These are phyloP conservation scores for Vombatus ursinus DNA, from an alignment of 2,113 vertebrate genomes.

Conservation along the genomic window DNA sequence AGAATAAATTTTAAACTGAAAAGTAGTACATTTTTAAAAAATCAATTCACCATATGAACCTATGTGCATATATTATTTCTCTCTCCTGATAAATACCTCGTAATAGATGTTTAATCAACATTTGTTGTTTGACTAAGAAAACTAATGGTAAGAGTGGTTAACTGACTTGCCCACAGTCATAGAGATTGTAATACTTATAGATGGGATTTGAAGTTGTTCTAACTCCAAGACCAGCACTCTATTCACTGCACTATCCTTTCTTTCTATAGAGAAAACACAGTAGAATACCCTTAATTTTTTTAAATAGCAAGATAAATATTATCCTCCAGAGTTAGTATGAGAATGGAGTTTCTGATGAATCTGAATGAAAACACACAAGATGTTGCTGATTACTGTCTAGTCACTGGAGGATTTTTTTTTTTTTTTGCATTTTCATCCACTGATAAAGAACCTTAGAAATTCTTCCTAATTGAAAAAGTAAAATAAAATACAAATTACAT, in stretches of 20 bases:
- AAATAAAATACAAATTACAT: no score
- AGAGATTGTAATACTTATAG: not conserved
- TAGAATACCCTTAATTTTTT: not conserved
- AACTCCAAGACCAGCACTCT: not conserved
- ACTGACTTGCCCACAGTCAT: not conserved
- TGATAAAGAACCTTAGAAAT: no score
- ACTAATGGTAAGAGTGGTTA: not conserved
- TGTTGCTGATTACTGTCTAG: not conserved
- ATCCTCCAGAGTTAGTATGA: not conserved
- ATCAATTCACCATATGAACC: not conserved
- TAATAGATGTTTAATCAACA: not conserved
- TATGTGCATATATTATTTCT: not conserved
- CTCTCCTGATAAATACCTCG: not conserved
- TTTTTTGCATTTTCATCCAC: not conserved
- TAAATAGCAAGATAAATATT: not conserved
- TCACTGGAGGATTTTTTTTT: no score
- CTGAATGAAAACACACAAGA: not conserved
- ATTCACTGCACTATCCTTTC: not conserved
- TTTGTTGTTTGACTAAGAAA: not conserved
- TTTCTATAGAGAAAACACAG: not conserved
- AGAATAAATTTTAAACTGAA: not conserved
- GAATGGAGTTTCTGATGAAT: conserved; percentile 1
- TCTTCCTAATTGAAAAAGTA: no score
- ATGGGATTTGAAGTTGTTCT: not conserved
- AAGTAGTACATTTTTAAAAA: not conserved